Base-by-base conservation (phyloP, 2,113 vertebrate species). In the Helogale parvula region DNA sequence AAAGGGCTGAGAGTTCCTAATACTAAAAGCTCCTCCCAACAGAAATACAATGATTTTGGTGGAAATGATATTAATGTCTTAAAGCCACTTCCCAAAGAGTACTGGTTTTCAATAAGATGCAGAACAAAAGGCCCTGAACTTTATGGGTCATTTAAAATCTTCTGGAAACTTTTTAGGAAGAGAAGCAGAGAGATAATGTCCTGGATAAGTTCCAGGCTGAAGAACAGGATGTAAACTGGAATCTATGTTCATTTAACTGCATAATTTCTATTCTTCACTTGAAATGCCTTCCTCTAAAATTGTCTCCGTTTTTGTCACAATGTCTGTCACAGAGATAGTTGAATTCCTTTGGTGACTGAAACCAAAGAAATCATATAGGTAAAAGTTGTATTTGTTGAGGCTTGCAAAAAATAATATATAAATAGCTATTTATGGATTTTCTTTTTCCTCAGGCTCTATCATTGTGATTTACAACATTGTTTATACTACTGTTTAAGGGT, bases 401-500 rank as follows among this genome's bases (percentile, higher is more conserved):
- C 6, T 88, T 66, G 29, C 27, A 66, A 84, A 80, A 92, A 19
- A 29, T 31, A 89, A 82, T 86, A 90, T 80, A 90, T 84, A 86
- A 96, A 79, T 79, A 96, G 12, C 35, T 74, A 52, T 35, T 72
- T 47, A 72, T 71, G 35, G 33, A 96, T 85, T 95, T 92, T 79
- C 54, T 97, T 93, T 38, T 94, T 60, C 60, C 60, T 89, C 35
- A 84, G 81, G 47, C 21, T 90, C 47, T 92, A 93, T 93, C 16
- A 2, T 93, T 94, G 90, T 85, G 35, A 94, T 90, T 96, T 97
- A 85, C 15, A 88, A 54, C 23, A 38, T 60, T 96, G 74, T 94
- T 96, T 96, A 87, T 88, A 69, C 41, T 68, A 89, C 25, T 93
- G 50, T 84, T 97, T 97, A 92, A 97, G 69, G 69, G 94, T 90